phyloP scores from a whole-genome alignment of 2,888 invertebrate species.

The Andrena haemorrhoa region DNA sequence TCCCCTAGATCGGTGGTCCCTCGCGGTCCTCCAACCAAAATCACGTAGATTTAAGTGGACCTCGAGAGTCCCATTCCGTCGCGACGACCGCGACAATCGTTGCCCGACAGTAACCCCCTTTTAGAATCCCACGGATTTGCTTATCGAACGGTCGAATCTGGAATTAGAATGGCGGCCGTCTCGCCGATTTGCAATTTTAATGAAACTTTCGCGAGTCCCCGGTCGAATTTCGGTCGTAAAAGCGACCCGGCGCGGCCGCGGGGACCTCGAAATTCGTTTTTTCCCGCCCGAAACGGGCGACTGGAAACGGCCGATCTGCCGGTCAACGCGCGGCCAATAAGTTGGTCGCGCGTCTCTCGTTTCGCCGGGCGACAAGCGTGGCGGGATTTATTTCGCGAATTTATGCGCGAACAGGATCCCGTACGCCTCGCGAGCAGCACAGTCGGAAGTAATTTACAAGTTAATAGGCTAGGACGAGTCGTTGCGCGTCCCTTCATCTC shows the following conservation, averaged over 20 bases:
- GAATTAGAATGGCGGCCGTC: constrained; percentile 8
- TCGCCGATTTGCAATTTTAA: background rate
- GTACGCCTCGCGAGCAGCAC: constrained; percentile 61
- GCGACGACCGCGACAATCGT: background rate
- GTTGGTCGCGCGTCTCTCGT: constrained; percentile 64
- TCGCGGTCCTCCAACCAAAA: no score
- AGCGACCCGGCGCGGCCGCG: background rate
- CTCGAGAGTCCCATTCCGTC: background rate
- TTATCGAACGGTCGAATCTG: constrained; percentile 22
- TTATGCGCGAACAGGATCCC: constrained; percentile 65
- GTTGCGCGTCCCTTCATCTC: constrained; percentile 54
- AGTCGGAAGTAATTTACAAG: constrained; percentile 85
- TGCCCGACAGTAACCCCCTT: background rate
- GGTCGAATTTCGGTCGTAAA: constrained; percentile 5
- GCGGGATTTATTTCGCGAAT: constrained; percentile 70
- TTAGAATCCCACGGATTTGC: constrained; percentile 11
- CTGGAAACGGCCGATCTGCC: background rate
- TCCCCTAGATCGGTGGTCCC: no score
- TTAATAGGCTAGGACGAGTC: constrained; percentile 83
- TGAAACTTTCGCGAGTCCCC: background rate
- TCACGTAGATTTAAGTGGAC: background rate
- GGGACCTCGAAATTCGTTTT: background rate
- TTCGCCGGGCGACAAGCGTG: constrained; percentile 60
- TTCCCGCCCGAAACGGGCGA: no score
- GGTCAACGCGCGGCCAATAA: constrained; percentile 54